These are phyloP conservation scores for Blastobasis adustella DNA, from an alignment of 2,888 invertebrate genomes.

Conservation along the genomic window DNA sequence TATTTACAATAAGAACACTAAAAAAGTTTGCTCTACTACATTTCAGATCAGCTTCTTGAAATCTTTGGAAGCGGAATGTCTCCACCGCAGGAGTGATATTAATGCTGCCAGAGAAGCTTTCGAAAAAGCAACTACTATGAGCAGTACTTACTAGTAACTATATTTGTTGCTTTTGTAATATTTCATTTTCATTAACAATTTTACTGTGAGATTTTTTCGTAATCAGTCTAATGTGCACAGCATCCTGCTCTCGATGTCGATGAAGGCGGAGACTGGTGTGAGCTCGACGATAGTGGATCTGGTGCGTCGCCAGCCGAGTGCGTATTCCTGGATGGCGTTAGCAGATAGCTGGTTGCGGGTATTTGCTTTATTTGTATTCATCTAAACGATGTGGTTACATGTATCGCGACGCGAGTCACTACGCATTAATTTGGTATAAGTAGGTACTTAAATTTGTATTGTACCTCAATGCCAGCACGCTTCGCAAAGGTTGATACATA, in stretches of 20 bases:
- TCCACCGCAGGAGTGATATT: conserved; percentile 33
- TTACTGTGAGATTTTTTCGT: too few species aligned
- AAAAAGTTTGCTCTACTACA: too few species aligned
- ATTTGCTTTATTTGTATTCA: conserved; percentile 3
- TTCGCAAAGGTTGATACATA: too few species aligned
- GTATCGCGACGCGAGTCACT: too few species aligned
- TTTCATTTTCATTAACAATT: too few species aligned
- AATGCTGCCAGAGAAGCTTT: conserved; percentile 30
- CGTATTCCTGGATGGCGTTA: conserved; percentile 56
- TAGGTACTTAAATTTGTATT: too few species aligned
- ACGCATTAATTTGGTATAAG: too few species aligned
- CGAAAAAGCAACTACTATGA: conserved; percentile 31
- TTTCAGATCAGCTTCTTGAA: conserved; percentile 43
- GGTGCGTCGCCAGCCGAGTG: conserved; percentile 48
- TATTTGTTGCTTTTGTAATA: neutral
- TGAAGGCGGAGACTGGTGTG: conserved; percentile 27
- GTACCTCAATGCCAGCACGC: too few species aligned
- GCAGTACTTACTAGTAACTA: conserved; percentile 36
- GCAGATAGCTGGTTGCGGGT: conserved; percentile 50
- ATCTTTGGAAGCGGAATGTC: conserved; percentile 52
- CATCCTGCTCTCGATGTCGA: conserved; percentile 38
- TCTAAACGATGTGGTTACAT: neutral
- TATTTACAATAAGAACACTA: too few species aligned
- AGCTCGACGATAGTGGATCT: conserved; percentile 42
- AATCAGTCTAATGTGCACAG: conserved; percentile 18